Percentiles rank a stretch among this genome's conserved stretches.
Conservation (phyloP, 2,797 vertebrate genomes). For the Nasua narica region DNA sequence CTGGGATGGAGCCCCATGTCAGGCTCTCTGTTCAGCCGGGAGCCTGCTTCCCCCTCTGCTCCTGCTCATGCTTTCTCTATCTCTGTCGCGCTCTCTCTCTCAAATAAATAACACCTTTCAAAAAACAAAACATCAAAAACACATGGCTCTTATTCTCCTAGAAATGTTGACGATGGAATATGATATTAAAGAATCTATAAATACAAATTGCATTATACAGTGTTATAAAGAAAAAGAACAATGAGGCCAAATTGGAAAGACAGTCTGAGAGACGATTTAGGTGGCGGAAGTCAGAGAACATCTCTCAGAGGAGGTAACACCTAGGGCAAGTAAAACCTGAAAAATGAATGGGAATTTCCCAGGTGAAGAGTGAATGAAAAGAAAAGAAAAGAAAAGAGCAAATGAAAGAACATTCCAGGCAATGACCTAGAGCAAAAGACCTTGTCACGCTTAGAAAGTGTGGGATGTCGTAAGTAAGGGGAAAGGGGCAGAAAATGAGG, state of each 20-base stretch:
- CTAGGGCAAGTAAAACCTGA: neutral
- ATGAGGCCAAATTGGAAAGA: neutral
- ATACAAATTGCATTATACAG: neutral
- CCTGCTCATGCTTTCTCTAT: too few species aligned
- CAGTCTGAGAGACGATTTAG: neutral
- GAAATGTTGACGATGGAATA: neutral
- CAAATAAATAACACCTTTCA: neutral
- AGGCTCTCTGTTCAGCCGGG: too few species aligned
- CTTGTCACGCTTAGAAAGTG: neutral
- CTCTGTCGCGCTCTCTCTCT: too few species aligned
- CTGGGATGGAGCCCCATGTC: too few species aligned
- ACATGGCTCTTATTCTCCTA: neutral
- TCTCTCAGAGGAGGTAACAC: neutral
- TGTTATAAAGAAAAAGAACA: neutral
- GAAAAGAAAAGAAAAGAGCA: neutral
- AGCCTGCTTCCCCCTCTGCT: too few species aligned
- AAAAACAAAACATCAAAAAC: too few species aligned
- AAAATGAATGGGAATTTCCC: neutral
- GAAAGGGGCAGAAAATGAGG: neutral
- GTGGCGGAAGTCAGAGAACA: neutral
- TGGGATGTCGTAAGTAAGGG: neutral
- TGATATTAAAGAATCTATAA: neutral
- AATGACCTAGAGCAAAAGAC: neutral
- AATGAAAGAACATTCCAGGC: neutral
- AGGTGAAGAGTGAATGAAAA: neutral